Percentiles rank a stretch among this genome's conserved stretches.
Evolutionary conservation across 2,888 invertebrate species (phyloP).

Genomic region (Rhyacophila evoluta): DNA sequence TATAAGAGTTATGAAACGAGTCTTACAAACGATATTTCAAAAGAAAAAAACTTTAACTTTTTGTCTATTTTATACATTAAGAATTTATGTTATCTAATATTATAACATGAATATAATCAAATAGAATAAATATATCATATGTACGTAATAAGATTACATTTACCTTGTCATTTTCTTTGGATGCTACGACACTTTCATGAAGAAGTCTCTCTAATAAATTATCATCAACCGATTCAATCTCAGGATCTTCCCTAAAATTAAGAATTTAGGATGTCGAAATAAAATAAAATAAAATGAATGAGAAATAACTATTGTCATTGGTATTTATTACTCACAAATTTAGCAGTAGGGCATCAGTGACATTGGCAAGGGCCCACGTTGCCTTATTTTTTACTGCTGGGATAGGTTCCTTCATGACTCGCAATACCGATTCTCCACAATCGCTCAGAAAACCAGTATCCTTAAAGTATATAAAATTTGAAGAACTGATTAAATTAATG

Average conservation of each 20-base stretch:
- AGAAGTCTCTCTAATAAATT: conserved; percentile 77
- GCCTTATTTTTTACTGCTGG: conserved; percentile 82
- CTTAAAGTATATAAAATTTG: too few relatives aligned
- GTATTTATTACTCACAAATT: conserved; percentile 72
- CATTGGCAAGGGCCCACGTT: conserved; percentile 88
- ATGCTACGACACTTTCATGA: conserved; percentile 74
- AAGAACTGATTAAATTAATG: too few relatives aligned
- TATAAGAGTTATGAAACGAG: too few relatives aligned
- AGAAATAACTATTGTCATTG: too few relatives aligned
- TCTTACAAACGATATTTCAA: too few relatives aligned
- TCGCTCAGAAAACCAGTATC: conserved; percentile 81
- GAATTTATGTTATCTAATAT: too few relatives aligned
- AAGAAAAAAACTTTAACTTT: too few relatives aligned
- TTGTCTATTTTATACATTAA: too few relatives aligned
- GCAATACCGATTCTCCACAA: conserved; percentile 79
- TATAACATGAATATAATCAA: too few relatives aligned
- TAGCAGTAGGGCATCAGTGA: conserved; percentile 83
- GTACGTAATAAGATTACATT: conserved; percentile 56
- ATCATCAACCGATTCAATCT: conserved; percentile 77
- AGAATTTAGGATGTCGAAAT: conserved; percentile 27
- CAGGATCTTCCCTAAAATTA: conserved; percentile 66
- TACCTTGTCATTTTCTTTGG: conserved; percentile 84
- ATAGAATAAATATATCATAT: too few relatives aligned
- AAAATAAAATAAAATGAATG: conserved; percentile 26
- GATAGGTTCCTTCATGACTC: conserved; percentile 74